Base-by-base conservation (phyloP, 1,140 invertebrate genomes). In the Bombus soroeensis region DNA sequence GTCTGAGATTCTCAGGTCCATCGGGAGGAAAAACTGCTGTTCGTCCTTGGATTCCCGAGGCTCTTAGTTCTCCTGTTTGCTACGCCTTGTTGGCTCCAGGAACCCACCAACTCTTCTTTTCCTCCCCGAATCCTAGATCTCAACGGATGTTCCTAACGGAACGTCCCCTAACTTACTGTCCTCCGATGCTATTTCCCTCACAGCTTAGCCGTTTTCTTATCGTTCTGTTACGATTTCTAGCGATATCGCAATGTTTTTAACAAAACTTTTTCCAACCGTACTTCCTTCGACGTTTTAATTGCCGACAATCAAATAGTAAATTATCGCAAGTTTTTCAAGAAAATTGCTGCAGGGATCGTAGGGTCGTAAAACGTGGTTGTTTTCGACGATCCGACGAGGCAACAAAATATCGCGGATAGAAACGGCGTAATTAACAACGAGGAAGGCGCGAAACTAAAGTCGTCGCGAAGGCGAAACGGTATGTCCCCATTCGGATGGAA, bases 361-460 rank as follows among this genome's bases (percentile, higher is more conserved):
- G 18, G 18, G 0, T 64, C 77, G 64, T 64, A 59, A 47, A 70
- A 71, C 43, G 66, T 37, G 43, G 6, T 37, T 22, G 39, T 43
- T 64, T 83, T 75, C 53, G 57, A 18, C 18, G 18, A 43, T 47
- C 18, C n/a, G 53, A 62, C 25, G 53, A 72, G 39, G 68, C 80
- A 64, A 66, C 80, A 37, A 47, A 64, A 39, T 75, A 64, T 37
- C 25, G 41, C 3, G 41, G 34, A 37, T 47, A 47, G 57, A 75
- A 74, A 82, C 71, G 71, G 57, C 81, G 57, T 66, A 75, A 83
- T 83, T 76, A 83, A 83, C 59, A 22, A 53, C 5, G n/a, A 74
- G 71, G 37, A 81, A 71, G 79, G 81, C 81, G 81, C 57, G 81
- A 82, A 74, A 66, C 53, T 53, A 53, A 53, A 53, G 72, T 82